Percentiles rank a stretch among this genome's conserved stretches.
These are phyloP conservation scores for Tenodera sinensis DNA, from an alignment of 2,888 invertebrate genomes.

Conservation along the genomic window DNA sequence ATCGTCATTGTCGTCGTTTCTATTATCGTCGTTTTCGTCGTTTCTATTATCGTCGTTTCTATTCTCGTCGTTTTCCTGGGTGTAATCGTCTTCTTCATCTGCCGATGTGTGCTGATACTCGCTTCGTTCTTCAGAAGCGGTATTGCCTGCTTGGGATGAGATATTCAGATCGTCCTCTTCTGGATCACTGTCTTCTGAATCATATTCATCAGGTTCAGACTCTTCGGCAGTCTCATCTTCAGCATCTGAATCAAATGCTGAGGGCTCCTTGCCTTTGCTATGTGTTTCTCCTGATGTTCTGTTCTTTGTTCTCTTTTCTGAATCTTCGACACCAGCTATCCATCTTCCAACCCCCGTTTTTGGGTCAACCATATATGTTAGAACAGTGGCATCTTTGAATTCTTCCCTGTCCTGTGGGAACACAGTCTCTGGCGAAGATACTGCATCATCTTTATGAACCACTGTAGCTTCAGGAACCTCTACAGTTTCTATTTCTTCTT, in stretches of 20 bases:
- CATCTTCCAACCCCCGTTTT: slow-evolving; percentile 11
- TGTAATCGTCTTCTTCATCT: not conserved
- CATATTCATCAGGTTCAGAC: not conserved
- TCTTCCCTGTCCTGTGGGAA: not conserved
- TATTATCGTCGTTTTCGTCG: too few species aligned
- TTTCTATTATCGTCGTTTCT: too few species aligned
- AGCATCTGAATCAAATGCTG: not conserved
- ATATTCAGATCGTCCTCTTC: too few species aligned
- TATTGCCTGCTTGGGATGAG: too few species aligned
- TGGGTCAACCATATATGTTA: slow-evolving; percentile 15
- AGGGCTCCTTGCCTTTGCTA: not conserved
- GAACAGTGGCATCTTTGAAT: not conserved
- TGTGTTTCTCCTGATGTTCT: not conserved
- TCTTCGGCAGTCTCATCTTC: not conserved
- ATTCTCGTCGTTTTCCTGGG: too few species aligned
- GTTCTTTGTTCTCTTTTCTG: not conserved
- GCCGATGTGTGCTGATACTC: not conserved
- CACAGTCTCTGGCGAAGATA: not conserved
- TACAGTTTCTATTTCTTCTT: not conserved
- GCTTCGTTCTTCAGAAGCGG: too few species aligned
- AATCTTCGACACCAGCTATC: not conserved
- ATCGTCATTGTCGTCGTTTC: too few species aligned
- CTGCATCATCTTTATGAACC: not conserved
- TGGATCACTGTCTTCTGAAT: not conserved
- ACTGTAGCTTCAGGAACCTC: not conserved